phyloP scores from a whole-genome alignment of 1,140 invertebrate genomes.

The Chymomyza costata region DNA sequence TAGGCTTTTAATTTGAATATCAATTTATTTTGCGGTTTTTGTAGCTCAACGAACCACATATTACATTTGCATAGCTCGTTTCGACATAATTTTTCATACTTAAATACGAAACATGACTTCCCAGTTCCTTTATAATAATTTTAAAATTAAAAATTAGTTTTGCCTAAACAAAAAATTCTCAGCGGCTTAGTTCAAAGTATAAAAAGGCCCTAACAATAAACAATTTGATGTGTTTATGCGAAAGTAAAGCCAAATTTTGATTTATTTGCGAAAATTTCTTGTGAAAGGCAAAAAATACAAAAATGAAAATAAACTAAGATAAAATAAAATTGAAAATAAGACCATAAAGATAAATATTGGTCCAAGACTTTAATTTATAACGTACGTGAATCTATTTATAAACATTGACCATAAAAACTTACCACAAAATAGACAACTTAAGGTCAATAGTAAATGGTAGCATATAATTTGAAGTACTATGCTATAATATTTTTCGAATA shows the following conservation, averaged over 20 bases:
- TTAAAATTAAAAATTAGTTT: background rate
- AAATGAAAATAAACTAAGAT: background rate
- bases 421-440: conserved; percentile 20
- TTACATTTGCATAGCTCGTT: conserved; percentile 58
- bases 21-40: conserved; percentile 16
- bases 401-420: conserved; percentile 11
- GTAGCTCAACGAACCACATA: background rate
- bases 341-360: conserved; percentile 4
- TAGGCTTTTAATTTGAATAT: background rate
- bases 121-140: background rate
- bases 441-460: too few species aligned
- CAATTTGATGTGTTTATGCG: too few species aligned
- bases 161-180: conserved; percentile 23
- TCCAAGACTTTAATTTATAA: conserved; percentile 2
- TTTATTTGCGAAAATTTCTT: conserved; percentile 44
- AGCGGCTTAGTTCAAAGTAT: conserved; percentile 24
- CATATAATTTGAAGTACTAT: too few species aligned
- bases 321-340: conserved; percentile 4
- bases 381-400: background rate
- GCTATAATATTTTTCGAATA: too few species aligned
- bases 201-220: conserved; percentile 28
- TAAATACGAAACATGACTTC: too few species aligned
- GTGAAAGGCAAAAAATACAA: conserved; percentile 43
- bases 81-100: conserved; percentile 26
- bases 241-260: conserved; percentile 10